Evolutionary conservation across 2,113 vertebrate species (phyloP).

Genomic region (Arenaria interpres): DNA sequence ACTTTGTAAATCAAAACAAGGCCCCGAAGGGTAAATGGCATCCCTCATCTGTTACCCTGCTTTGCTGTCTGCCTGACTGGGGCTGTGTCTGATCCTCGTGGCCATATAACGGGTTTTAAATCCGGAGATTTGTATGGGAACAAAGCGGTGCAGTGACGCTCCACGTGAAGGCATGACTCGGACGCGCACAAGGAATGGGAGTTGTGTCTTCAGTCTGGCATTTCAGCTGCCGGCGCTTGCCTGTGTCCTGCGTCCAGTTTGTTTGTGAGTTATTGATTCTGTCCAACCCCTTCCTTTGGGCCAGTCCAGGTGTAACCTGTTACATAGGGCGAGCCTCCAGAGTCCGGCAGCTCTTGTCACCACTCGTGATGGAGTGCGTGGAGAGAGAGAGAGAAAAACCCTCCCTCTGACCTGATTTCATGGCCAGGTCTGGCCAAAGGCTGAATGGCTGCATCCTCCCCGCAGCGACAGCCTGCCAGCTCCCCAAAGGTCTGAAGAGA

Average conservation of each 20-base stretch:
- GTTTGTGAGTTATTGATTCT: background rate
- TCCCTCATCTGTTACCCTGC: background rate
- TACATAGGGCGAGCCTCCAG: background rate
- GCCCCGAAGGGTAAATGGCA: background rate
- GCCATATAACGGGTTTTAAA: background rate
- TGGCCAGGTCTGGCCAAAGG: background rate
- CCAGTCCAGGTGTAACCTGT: background rate
- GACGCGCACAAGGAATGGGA: rapidly evolving
- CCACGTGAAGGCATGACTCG: background rate
- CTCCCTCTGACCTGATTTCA: background rate
- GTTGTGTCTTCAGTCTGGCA: background rate
- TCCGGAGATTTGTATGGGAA: rapidly evolving
- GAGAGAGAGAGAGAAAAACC: no score
- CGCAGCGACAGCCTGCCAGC: rapidly evolving
- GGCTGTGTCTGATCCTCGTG: background rate
- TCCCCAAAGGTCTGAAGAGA: background rate
- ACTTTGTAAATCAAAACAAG: slow-evolving; percentile 4
- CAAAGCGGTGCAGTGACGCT: background rate
- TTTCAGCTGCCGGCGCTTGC: background rate
- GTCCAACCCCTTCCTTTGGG: background rate
- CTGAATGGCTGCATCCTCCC: background rate
- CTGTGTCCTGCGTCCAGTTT: background rate
- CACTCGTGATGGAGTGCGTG: background rate
- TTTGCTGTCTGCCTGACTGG: background rate
- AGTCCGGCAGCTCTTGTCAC: background rate